phyloP scores from a whole-genome alignment of 2,888 invertebrate species.

The Caenorhabditis sp. region DNA sequence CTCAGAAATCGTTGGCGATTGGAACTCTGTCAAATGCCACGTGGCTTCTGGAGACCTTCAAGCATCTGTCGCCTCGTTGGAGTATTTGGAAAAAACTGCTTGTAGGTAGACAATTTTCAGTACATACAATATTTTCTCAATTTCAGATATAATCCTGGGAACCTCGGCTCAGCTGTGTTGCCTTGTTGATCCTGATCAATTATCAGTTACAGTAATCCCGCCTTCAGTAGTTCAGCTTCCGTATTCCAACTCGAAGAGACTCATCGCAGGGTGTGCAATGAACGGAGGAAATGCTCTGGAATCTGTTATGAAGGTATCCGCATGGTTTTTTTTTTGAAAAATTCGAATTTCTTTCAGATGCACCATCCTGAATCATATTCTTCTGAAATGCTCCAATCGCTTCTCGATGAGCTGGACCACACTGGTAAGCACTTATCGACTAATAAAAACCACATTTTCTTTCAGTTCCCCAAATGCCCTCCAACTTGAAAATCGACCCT shows the following conservation, averaged over 20 bases:
- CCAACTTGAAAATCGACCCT: conserved; percentile 37
- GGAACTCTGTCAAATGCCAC: conserved; percentile 46
- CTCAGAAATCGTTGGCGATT: conserved; percentile 12
- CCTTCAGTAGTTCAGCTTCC: conserved; percentile 62
- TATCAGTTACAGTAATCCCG: conserved; percentile 12
- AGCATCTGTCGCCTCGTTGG: conserved; percentile 65
- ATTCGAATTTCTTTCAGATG: conserved; percentile 15
- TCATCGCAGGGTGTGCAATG: conserved; percentile 67
- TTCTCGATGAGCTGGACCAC: conserved; percentile 38
- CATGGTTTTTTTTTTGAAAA: too few relatives aligned
- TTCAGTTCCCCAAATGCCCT: conserved; percentile 12
- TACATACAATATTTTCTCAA: not conserved
- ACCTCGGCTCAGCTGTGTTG: conserved; percentile 71
- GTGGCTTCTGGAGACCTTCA: conserved; percentile 69
- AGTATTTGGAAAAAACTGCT: conserved; percentile 41
- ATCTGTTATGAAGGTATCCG: conserved; percentile 45
- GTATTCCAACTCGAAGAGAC: conserved; percentile 31
- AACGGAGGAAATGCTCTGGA: conserved; percentile 72
- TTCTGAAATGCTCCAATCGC: not conserved
- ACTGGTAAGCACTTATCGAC: not conserved
- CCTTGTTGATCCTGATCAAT: not conserved
- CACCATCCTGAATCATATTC: not conserved
- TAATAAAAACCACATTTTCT: too few relatives aligned
- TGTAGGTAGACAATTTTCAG: conserved; percentile 55
- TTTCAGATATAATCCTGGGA: conserved; percentile 68